Percentiles rank a stretch among this genome's conserved stretches.
Conservation (phyloP, 1,140 invertebrate species). For the Calephelis virginiensis region DNA sequence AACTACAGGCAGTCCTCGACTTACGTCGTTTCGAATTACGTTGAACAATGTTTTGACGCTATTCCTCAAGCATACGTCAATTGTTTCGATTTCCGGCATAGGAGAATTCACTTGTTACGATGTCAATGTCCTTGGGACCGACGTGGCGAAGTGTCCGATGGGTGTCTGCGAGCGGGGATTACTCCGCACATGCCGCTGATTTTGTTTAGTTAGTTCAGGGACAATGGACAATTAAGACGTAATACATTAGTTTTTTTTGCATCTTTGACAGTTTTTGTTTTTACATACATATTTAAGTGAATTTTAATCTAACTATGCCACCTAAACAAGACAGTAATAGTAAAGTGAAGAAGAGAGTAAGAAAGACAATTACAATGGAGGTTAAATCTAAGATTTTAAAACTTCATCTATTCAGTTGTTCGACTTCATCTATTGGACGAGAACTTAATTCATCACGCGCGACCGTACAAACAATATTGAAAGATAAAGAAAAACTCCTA, state of each 20-base stretch:
- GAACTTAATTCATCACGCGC: conserved; percentile 24
- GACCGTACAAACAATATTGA: conserved; percentile 24
- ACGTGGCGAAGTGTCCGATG: too few relatives aligned
- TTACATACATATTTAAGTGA: conserved; percentile 19
- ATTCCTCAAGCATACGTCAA: too few relatives aligned
- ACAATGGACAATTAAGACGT: conserved; percentile 15
- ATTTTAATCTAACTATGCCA: too few relatives aligned
- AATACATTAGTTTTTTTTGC: conserved; percentile 16
- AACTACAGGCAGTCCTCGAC: too few relatives aligned
- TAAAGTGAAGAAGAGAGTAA: conserved; percentile 27
- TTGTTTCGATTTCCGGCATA: too few relatives aligned
- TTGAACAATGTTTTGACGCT: too few relatives aligned
- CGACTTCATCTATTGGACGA: conserved; percentile 20
- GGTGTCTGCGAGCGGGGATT: too few relatives aligned
- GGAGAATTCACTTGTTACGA: too few relatives aligned
- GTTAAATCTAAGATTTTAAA: conserved; percentile 26
- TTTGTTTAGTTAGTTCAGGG: not conserved
- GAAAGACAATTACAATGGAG: conserved; percentile 26
- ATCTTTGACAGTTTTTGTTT: conserved; percentile 23
- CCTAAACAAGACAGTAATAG: conserved; percentile 10
- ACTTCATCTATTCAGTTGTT: conserved; percentile 16
- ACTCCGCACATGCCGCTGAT: not conserved
- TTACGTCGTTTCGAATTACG: too few relatives aligned
- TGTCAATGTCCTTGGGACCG: too few relatives aligned
- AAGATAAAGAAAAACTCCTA: conserved; percentile 24